phyloP scores from a whole-genome alignment of 2,797 vertebrate genomes.

The Sebastes elongatus region DNA sequence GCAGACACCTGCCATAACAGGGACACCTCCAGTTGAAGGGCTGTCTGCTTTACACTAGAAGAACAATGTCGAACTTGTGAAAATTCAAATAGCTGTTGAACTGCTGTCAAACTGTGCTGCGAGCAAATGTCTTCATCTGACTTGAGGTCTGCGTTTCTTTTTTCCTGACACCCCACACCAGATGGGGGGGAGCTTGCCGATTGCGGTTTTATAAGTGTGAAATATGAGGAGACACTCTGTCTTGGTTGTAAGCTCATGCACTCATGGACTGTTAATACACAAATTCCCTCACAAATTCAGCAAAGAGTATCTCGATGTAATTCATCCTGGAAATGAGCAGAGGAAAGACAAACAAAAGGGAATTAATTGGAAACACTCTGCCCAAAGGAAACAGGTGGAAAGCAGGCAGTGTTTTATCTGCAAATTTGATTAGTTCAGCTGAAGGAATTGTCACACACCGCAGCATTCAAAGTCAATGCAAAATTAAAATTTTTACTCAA shows the following conservation, averaged over 20 bases:
- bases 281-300: not conserved
- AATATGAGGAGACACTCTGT: conserved; percentile 9
- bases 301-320: not conserved
- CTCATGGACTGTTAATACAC: conserved; percentile 2
- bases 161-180: not conserved
- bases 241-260: not conserved
- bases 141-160: not conserved
- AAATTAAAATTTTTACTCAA: not conserved
- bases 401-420: not conserved
- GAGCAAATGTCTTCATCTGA: conserved; percentile 22
- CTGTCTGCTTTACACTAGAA: conserved; percentile 17
- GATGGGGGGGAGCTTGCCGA: not conserved
- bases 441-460: not conserved
- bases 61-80: conserved; percentile 16
- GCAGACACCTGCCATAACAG: conserved; percentile 42
- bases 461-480: not conserved
- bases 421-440: not conserved
- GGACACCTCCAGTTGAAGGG: conserved; percentile 2
- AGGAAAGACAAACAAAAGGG: not conserved
- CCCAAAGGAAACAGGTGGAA: not conserved
- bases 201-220: conserved; percentile 12
- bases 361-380: not conserved
- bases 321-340: conserved; percentile 10
- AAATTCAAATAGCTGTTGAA: conserved; percentile 43
- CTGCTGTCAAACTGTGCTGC: conserved; percentile 22